Evolutionary conservation across 1,140 invertebrate genomes (phyloP), one percentile per base, ranked within the genome.

Genomic region (Aethina tumida): DNA sequence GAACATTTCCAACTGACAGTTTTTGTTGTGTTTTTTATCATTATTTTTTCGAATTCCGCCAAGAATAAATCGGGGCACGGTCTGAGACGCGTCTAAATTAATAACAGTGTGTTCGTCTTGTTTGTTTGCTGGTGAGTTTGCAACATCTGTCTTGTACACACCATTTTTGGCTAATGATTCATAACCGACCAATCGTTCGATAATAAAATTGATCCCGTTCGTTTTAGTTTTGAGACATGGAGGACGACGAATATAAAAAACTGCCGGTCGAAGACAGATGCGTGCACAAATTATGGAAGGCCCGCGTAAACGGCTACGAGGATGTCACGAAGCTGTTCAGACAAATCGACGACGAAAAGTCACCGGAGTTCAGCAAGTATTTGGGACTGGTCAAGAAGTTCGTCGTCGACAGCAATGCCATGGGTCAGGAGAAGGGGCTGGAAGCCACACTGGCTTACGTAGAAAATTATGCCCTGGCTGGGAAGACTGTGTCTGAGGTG

Each of bases 241-340:
- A 86, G 52, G 84, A 92, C 59, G 90, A 95, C 53, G 91, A 96
- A 66, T 96, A 86, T 66, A 77, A 83, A 49, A 97, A 97, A 63
- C 67, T 96, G 39, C 81, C 92, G 2, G 70, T 91, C 26, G 91
- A 96, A 47, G 92, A 97, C 44, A 75, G 85, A 63, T 87, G 84
- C 65, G 75, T 84, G 10, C 91, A 97, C 59, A 97, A 96, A 68
- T 74, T 84, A 39, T 97, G 93, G 93, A 96, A 96, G 64, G 93
- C 92, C 3, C 71, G 94, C 53, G 69, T 96, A 0, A 77, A 81
- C 55, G 94, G 91, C 1, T 98, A 96, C 55, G 91, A 97, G 67
- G 90, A 95, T 62, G 83, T 89, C 0, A 74, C 79, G 3, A 95
- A 95, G 60, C 66, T 87, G 5, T 95, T 97, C 66, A 71, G 77